These are phyloP conservation scores for Paedocypris micromegethes DNA, from an alignment of 2,797 vertebrate species.

Conservation along the genomic window DNA sequence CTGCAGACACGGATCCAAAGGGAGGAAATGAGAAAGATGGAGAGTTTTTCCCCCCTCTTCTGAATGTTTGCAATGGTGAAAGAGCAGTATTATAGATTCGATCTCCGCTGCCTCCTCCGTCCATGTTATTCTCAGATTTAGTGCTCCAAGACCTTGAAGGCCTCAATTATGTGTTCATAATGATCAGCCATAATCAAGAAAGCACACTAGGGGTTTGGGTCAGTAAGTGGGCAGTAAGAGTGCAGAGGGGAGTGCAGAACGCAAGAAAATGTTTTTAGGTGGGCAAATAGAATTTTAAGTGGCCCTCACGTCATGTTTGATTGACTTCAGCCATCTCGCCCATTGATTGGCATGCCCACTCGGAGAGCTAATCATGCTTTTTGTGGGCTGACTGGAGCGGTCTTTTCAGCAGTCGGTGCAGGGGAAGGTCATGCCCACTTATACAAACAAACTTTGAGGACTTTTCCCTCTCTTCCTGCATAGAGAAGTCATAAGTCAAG, in stretches of 20 bases:
- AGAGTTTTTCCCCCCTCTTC: constrained; percentile 5
- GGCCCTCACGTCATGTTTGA: constrained; percentile 31
- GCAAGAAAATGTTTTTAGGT: constrained; percentile 13
- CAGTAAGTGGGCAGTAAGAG: constrained; percentile 3
- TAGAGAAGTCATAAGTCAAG: background rate
- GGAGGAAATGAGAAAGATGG: background rate
- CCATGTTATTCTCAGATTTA: constrained; percentile 32
- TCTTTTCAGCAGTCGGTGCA: constrained; percentile 30
- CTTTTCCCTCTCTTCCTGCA: too few relatives aligned
- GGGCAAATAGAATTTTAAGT: constrained; percentile 28
- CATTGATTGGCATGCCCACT: constrained; percentile 40
- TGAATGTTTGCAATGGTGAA: constrained; percentile 31
- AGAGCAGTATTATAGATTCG: constrained; percentile 41
- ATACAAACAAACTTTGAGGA: constrained; percentile 39
- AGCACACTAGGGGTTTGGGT: constrained; percentile 22
- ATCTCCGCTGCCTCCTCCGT: constrained; percentile 15
- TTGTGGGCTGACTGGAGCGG: constrained; percentile 19
- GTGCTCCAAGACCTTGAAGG: constrained; percentile 8
- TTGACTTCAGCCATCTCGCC: constrained; percentile 36
- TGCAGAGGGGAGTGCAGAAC: background rate
- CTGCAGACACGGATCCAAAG: constrained; percentile 11
- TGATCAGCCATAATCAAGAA: constrained; percentile 45
- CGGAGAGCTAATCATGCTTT: constrained; percentile 35
- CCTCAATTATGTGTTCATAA: constrained; percentile 44
- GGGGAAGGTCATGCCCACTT: constrained; percentile 28